phyloP scores from a whole-genome alignment of 1,140 invertebrate species.

The Akabosia matsudoensis region DNA sequence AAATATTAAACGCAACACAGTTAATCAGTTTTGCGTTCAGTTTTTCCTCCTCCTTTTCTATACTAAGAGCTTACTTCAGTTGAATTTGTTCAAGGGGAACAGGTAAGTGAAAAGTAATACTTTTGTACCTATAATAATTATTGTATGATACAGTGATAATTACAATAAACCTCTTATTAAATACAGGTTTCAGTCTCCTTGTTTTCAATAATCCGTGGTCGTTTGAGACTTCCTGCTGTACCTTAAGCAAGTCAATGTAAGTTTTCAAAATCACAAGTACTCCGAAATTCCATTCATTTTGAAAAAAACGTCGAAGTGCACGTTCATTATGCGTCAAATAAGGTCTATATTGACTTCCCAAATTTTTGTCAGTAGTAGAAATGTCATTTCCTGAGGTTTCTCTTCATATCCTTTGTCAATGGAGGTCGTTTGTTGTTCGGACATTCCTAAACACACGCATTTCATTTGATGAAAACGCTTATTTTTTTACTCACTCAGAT shows the following conservation, averaged over 20 bases:
- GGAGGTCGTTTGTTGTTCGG: too few species aligned
- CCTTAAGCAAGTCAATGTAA: background rate
- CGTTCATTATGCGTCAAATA: too few species aligned
- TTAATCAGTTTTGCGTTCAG: too few species aligned
- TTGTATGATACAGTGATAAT: background rate
- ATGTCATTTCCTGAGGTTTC: background rate
- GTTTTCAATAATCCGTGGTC: background rate
- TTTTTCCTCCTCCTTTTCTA: too few species aligned
- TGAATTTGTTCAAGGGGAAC: too few species aligned
- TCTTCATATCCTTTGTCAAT: background rate
- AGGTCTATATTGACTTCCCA: too few species aligned
- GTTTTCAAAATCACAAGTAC: background rate
- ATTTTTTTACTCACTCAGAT: constrained; percentile 34
- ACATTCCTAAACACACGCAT: background rate
- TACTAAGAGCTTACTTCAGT: too few species aligned
- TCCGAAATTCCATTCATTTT: background rate
- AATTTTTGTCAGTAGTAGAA: too few species aligned
- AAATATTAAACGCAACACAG: too few species aligned
- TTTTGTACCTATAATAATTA: background rate
- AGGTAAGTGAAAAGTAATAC: too few species aligned
- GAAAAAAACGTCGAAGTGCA: too few species aligned
- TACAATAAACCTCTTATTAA: background rate
- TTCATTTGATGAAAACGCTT: background rate
- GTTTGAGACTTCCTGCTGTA: background rate
- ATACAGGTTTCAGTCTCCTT: too few species aligned